Evolutionary conservation across 2,797 vertebrate genomes (phyloP).

Genomic region (Anabacerthia variegaticeps): DNA sequence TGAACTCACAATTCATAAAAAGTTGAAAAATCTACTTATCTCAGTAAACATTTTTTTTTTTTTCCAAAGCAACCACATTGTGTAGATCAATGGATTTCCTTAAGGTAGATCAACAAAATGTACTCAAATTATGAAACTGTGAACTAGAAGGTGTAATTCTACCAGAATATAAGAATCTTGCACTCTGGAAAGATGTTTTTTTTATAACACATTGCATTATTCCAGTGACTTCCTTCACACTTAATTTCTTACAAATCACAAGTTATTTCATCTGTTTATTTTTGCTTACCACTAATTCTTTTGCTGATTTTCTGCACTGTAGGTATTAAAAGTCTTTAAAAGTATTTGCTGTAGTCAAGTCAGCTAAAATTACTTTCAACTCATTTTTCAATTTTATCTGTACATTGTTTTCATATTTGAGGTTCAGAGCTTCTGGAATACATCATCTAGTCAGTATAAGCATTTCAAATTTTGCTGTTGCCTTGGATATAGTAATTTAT

Average conservation of each 20-base stretch:
- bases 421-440: not conserved
- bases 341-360: not conserved
- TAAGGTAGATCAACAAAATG: not conserved
- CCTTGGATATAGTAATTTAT: not conserved
- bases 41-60: not conserved
- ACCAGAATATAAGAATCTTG: not conserved
- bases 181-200: not conserved
- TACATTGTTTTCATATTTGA: not conserved
- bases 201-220: not conserved
- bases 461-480: not conserved
- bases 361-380: not conserved
- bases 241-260: not conserved
- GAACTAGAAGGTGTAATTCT: not conserved
- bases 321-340: not conserved
- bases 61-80: accelerated
- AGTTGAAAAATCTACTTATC: not conserved
- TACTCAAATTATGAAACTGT: not conserved
- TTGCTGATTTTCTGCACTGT: not conserved
- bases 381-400: not conserved
- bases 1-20: not conserved
- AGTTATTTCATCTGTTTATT: not conserved
- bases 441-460: not conserved
- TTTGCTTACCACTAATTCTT: not conserved
- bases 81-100: not conserved
- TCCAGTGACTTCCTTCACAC: not conserved